Base-by-base conservation (phyloP, 1,140 invertebrate species). In the Cyphomyrmex costatus region DNA sequence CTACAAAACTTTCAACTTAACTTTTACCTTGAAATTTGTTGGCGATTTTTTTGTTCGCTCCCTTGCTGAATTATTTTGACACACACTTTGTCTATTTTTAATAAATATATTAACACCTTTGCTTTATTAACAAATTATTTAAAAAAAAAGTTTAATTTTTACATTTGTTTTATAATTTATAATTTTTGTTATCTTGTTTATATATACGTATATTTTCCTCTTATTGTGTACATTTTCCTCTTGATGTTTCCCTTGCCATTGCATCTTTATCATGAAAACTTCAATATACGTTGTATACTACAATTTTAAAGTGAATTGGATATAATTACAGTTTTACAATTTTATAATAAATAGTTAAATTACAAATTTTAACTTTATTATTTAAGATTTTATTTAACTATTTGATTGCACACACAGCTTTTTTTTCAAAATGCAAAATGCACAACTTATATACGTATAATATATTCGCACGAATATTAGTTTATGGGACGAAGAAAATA, bases 11-110 rank as follows among this genome's bases (percentile, higher is more conserved):
- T 63, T 63, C 27, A 27, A 42, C 8, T 42, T 27, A 77, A 12
- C 5, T 33, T 66, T 51, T 68, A 42, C 3, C 24, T 66, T 19
- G 7, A 42, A 24, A 42, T 27, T 78, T 78, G 0, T 49, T 78
- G 58, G 19, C 58, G 30, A 60, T 58, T 21, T 79, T 27, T 80
- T 56, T 53, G 46, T 73, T 61, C 7, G 51, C 24, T 87, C 66
- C 21, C 84, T 74, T 77, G 56, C 30, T 89, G 46, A 85, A 80
- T 87, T 85, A 53, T 68, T 63, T 73, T 83, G 66, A 49, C n/a
- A n/a, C n/a, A n/a, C n/a, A n/a, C 68, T 71, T 89, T 30, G 53
- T 36, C 74, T 79, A 33, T 85, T 90, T 85, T 70, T 63, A 49
- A 58, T 56, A 66, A 63, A 53, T 24, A 76, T 65, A 88, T 42